A percentile compares a stretch with the other conserved stretches of the same genome.
Evolutionary conservation across 23 tunicate species (phyloP).

Genomic region (Halocynthia roretzi): DNA sequence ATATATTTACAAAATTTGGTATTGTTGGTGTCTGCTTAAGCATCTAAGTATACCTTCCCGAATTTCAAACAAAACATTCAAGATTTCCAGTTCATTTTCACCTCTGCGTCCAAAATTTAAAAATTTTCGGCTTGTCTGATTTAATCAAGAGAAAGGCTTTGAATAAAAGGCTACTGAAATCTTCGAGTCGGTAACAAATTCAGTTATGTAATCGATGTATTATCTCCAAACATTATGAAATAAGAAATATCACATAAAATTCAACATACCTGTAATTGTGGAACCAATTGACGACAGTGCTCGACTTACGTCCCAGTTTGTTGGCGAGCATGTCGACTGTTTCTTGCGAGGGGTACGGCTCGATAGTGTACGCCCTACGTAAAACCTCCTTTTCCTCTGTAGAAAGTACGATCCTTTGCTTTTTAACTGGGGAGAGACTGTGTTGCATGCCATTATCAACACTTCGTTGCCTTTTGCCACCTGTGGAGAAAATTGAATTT

Average conservation of each 20-base stretch:
- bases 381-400: conserved; percentile 37
- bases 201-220: too few relatives aligned
- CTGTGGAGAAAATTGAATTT: neutral
- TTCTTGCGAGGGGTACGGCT: conserved; percentile 52
- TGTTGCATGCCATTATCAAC: conserved; percentile 9
- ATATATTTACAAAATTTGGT: too few relatives aligned
- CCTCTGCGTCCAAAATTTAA: too few relatives aligned
- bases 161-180: neutral
- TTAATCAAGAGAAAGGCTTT: too few relatives aligned
- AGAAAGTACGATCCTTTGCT: conserved; percentile 41
- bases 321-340: conserved; percentile 38
- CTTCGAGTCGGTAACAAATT: neutral
- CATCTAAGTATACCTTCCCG: too few relatives aligned
- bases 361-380: conserved; percentile 31
- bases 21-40: too few relatives aligned
- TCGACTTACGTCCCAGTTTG: conserved; percentile 38
- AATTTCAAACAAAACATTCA: too few relatives aligned
- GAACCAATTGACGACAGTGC: conserved; percentile 58
- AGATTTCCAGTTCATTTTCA: too few relatives aligned
- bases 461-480: conserved; percentile 20
- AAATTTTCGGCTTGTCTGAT: too few relatives aligned
- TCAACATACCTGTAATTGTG: conserved; percentile 55
- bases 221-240: too few relatives aligned
- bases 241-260: neutral
- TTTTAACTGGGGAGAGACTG: conserved; percentile 29